Base-by-base conservation (phyloP, 2,113 vertebrate genomes). In the Ranitomeya variabilis region DNA sequence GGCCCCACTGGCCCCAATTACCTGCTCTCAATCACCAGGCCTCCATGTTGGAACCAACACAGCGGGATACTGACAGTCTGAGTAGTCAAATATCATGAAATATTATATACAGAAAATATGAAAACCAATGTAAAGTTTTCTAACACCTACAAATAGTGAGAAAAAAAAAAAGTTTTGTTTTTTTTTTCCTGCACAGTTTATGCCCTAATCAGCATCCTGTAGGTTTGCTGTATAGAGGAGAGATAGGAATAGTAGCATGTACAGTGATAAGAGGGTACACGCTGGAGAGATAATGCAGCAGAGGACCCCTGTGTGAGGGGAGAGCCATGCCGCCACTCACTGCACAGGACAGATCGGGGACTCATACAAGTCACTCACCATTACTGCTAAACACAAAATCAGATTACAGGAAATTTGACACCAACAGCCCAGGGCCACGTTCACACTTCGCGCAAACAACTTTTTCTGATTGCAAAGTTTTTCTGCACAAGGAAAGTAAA, bases 171-270 rank as follows among this genome's bases (percentile, higher is more conserved):
- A 45, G 37, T 45, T 45, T 37, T 37, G 37, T 37, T 37, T 37
- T 37, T 23, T 31, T 31, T 26, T 3, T 23, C 10, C 23, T 71
- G n/a, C 67, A 14, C 12, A 0, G 78, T 80, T 80, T 26, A 37
- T 10, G 23, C 14, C 18, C 9, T 10, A 60, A 60, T 19, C 57
- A 37, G 21, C 15, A 12, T 26, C 31, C 9, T 82, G 80, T 66
- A 66, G 80, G 60, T 66, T 31, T 21, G 60, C 80, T 19, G 23
- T 19, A 11, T 26, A 82, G 18, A 67, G 23, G 11, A 60, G 21
- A 80, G 80, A 83, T 66, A 83, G 80, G 59, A 62, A 45, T 64
- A 64, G 26, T 45, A 64, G 31, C 21, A 45, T 45, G 62, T 11
- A 62, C 7, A n/a, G 18, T 13, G 80, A 83, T 83, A 83, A 83